Base-by-base conservation (phyloP, 92 coral and sea anemone species). In the Epizoanthus fatuus region DNA sequence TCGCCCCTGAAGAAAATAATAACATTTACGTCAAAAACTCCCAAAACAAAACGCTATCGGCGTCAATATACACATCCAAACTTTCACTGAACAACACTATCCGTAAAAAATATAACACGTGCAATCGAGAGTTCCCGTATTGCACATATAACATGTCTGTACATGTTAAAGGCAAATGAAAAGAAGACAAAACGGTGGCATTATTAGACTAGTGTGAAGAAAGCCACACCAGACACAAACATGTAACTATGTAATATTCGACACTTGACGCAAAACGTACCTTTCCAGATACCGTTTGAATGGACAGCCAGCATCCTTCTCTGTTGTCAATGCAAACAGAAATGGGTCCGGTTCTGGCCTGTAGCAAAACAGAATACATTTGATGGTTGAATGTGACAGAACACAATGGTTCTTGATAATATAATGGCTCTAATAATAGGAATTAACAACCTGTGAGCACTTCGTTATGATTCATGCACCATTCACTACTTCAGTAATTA, bases 241-340 rank as follows among this genome's bases (percentile, higher is more conserved):
- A 6, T 14, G 47, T 35, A 66, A 37, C 16, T 66, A 63, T 35
- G 3, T 63, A 29, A 25, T 25, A 35, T 22, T 37, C 39, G 4
- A 66, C 72, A 20, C 44, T 37, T 37, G 29, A 63, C 9, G 22
- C 9, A 65, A 15, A 13, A 29, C 85, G 62, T 90, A 93, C 97
- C 81, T 93, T 68, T 82, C 89, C 59, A 97, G 90, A 84, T 87
- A 97, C 5, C 91, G 85, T 53, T 94, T 95, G 67, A 97, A 97
- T 2, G 99, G 99, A 86, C 96, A 97, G 3, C 99, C 99, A 29
- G 99, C 99, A 22, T 91, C 94, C 64, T 91, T 93, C 76, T 97
- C 99, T 42, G 90, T 91, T 25, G 88, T 91, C 20, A 96, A 68
- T 10, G 98, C 96, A 55, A 87, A 74, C 1, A 85, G 44, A 64